Evolutionary conservation across 1,140 invertebrate species (phyloP), one percentile per base, ranked within the genome.

Genomic region (Bombus consobrinus): DNA sequence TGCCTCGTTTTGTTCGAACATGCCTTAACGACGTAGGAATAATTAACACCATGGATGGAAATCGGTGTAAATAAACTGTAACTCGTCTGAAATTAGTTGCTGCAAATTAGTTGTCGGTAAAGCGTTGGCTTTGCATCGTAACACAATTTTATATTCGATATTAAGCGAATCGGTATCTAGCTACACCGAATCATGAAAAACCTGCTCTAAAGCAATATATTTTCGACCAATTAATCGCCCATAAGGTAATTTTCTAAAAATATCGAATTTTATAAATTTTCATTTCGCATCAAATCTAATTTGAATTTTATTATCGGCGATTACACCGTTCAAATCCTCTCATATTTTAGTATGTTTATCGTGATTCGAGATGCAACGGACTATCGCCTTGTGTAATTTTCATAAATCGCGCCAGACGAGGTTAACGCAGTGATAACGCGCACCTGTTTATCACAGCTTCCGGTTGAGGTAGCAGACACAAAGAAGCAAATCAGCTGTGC

Each of bases 321-420:
- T 69, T 41, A 71, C 41, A 41, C 2, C 39, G 6, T 32, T 41
- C n/a, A 18, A 28, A 41, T n/a, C 13, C 28, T 72, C 6, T 39
- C 5, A 25, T 39, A 81, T 73, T 76, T 41, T 64, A 81, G 10
- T 28, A 12, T 15, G 69, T n/a, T 87, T 86, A 87, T 86, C 71
- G 34, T 47, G 59, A 25, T 32, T 47, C 68, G 76, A 34, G 37
- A 71, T 39, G 37, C 34, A 86, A 62, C 41, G 41, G 22, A 59
- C 59, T 25, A 72, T 72, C 28, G 28, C 69, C 69, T 76, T 81
- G 81, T 71, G 47, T 64, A 86, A 87, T 62, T 87, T 86, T 87
- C 76, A 86, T 87, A 86, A 86, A 87, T 80, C 76, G 39, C 62
- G 32, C 62, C 4, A 34, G 47, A 68, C 53, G 34, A 53, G 34